A percentile compares a stretch with the other conserved stretches of the same genome.
Conservation (phyloP, 2,888 invertebrate species). For the Chironomus tentans region DNA sequence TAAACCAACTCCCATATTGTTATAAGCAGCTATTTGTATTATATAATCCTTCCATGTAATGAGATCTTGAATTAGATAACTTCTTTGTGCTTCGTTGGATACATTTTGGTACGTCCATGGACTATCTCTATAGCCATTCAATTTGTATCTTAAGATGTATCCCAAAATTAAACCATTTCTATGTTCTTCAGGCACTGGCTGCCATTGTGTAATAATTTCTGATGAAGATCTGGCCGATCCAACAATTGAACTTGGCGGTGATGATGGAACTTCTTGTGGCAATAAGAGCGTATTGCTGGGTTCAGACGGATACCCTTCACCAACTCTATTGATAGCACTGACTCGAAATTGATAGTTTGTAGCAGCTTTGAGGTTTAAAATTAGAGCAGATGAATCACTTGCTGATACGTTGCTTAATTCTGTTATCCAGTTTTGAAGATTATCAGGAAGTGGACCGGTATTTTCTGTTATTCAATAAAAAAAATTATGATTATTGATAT, state of each 20-base stretch:
- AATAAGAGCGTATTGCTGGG: slow-evolving; percentile 83
- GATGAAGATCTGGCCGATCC: slow-evolving; percentile 90
- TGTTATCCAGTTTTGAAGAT: slow-evolving; percentile 78
- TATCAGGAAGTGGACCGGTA: slow-evolving; percentile 77
- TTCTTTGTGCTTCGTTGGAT: slow-evolving; percentile 85
- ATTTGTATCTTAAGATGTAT: slow-evolving; percentile 82
- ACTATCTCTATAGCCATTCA: slow-evolving; percentile 84
- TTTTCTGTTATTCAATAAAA: slow-evolving; percentile 42
- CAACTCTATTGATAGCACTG: slow-evolving; percentile 92
- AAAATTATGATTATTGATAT: slow-evolving; percentile 21
- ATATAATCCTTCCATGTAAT: slow-evolving; percentile 98
- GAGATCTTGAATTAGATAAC: slow-evolving; percentile 81
- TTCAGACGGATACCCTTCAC: slow-evolving; percentile 85
- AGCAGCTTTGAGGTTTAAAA: slow-evolving; percentile 85
- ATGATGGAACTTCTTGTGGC: slow-evolving; percentile 97
- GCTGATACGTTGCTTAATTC: slow-evolving; percentile 78
- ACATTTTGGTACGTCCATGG: slow-evolving; percentile 90
- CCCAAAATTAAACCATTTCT: slow-evolving; percentile 92
- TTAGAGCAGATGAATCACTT: slow-evolving; percentile 64
- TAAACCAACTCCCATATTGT: slow-evolving; percentile 90
- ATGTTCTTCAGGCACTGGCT: slow-evolving; percentile 87
- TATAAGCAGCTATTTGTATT: slow-evolving; percentile 93
- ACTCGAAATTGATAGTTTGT: slow-evolving; percentile 94
- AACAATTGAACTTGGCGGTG: slow-evolving; percentile 88
- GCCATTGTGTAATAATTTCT: slow-evolving; percentile 96